phyloP scores from a whole-genome alignment of 1,140 invertebrate genomes.

The Zaprionus inermis region DNA sequence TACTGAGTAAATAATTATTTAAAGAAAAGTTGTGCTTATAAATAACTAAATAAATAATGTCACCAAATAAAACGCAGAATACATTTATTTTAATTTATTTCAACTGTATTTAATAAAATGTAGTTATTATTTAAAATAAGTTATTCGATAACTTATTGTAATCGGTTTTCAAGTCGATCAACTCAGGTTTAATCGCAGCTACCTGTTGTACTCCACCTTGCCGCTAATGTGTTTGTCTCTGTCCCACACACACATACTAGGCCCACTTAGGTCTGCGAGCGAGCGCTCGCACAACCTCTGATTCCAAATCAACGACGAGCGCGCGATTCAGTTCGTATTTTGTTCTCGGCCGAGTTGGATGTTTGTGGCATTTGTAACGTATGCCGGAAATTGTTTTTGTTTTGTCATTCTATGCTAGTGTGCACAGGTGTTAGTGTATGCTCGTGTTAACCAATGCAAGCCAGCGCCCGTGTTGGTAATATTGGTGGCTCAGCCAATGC shows the following conservation, averaged over 20 bases:
- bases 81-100: not conserved
- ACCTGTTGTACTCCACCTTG: conserved; percentile 52
- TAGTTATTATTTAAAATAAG: not conserved
- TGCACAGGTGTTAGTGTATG: conserved; percentile 47
- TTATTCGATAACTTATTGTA: conserved; percentile 14
- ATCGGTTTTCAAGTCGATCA: conserved; percentile 41
- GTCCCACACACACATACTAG: conserved; percentile 20
- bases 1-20: not conserved
- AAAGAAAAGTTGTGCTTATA: not conserved
- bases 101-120: not conserved
- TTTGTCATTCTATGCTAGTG: conserved; percentile 49
- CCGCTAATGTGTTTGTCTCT: conserved; percentile 23
- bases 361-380: conserved; percentile 21
- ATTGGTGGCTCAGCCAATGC: conserved; percentile 52
- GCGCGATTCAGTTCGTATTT: conserved; percentile 50
- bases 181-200: conserved; percentile 34
- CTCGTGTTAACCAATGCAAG: conserved; percentile 64
- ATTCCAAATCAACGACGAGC: conserved; percentile 45
- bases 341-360: conserved; percentile 50
- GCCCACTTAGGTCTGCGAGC: conserved; percentile 22
- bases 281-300: conserved; percentile 40
- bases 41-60: not conserved
- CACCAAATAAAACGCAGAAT: not conserved
- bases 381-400: conserved; percentile 45
- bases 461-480: conserved; percentile 25